Conservation (phyloP, 2,113 vertebrate species). For the Heterotilapia buettikoferi region DNA sequence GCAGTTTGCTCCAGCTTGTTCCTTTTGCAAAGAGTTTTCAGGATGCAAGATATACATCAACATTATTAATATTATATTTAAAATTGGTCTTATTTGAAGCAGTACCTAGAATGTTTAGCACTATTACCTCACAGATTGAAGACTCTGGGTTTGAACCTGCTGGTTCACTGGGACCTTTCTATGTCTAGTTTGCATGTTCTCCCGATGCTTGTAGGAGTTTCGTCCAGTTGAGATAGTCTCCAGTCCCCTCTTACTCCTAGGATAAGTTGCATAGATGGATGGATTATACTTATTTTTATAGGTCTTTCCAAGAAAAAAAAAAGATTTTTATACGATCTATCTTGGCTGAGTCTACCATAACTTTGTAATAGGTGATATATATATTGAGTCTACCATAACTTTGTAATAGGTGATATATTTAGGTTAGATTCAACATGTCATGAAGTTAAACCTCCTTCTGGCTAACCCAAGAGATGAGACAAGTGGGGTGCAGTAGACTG, state of each 20-base stretch:
- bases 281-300: background rate
- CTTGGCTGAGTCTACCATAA: background rate
- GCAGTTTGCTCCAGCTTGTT: background rate
- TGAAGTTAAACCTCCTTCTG: background rate
- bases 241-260: background rate
- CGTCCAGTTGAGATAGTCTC: fast-evolving
- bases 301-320: background rate
- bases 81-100: background rate
- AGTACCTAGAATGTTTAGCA: background rate
- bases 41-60: background rate
- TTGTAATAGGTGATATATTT: background rate
- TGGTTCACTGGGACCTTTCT: background rate
- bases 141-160: background rate
- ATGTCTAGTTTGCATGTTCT: background rate
- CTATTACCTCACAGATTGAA: background rate
- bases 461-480: background rate
- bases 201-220: background rate
- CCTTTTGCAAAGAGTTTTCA: background rate
- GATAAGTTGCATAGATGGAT: background rate
- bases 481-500: background rate
- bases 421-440: background rate
- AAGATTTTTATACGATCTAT: background rate
- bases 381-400: background rate
- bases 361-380: background rate
- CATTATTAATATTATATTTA: background rate